Evolutionary conservation across 2,797 vertebrate species (phyloP).

Genomic region (Protosalanx chinensis): DNA sequence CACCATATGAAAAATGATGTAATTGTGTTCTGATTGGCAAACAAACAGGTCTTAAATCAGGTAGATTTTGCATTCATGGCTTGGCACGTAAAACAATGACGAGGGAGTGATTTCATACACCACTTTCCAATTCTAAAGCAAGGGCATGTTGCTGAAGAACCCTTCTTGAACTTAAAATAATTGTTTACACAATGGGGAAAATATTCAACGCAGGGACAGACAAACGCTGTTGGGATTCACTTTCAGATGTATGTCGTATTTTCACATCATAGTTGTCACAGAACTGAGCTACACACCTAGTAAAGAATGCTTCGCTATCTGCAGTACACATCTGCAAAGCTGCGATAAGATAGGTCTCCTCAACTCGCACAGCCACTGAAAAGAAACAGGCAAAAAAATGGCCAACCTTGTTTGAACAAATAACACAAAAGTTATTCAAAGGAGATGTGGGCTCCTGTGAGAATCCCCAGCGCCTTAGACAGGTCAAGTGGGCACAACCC

Average conservation of each 20-base stretch:
- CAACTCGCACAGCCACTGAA: not conserved
- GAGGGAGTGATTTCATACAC: not conserved
- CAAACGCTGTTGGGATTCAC: not conserved
- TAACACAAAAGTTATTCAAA: not conserved
- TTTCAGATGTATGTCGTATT: not conserved
- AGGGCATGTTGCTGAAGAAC: not conserved
- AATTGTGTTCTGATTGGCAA: constrained; percentile 9
- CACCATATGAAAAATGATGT: constrained; percentile 6
- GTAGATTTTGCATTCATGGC: not conserved
- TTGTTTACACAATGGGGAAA: not conserved
- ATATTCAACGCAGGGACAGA: not conserved
- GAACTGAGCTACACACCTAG: not conserved
- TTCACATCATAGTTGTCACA: not conserved
- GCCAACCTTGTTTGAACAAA: not conserved
- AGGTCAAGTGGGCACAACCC: constrained; percentile 51
- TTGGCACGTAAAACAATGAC: not conserved
- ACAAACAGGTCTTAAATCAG: constrained; percentile 5
- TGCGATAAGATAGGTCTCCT: not conserved
- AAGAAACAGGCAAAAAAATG: not conserved
- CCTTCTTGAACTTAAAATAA: not conserved
- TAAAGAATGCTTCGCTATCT: not conserved
- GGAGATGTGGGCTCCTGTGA: constrained; percentile 65
- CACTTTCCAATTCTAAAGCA: not conserved
- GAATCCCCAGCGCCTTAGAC: constrained; percentile 54
- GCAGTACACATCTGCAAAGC: not conserved